Evolutionary conservation across 2,797 vertebrate genomes (phyloP).

Genomic region (Amblyraja radiata): DNA sequence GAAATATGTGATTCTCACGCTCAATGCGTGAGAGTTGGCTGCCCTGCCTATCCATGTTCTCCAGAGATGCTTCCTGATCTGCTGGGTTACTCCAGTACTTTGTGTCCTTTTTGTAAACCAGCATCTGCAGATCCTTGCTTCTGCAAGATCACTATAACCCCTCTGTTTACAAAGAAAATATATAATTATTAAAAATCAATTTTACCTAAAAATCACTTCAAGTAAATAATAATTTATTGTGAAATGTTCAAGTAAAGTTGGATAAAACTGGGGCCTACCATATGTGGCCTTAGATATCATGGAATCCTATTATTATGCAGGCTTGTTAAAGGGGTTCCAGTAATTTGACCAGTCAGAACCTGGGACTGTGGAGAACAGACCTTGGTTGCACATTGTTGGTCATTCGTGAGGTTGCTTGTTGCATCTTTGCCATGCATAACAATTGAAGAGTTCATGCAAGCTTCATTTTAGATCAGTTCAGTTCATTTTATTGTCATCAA

Average conservation of each 20-base stretch:
- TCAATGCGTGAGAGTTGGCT: no score
- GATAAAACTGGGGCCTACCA: background rate
- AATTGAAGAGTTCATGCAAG: background rate
- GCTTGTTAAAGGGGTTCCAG: background rate
- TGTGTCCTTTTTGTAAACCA: no score
- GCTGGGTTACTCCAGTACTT: no score
- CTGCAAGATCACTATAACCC: background rate
- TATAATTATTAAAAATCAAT: background rate
- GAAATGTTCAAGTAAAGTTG: background rate
- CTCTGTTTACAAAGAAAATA: background rate
- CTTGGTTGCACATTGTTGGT: background rate
- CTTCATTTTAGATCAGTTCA: background rate
- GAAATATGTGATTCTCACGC: no score
- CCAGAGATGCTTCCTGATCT: no score
- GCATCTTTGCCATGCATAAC: background rate
- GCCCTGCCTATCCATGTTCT: no score
- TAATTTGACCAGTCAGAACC: background rate
- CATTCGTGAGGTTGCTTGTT: background rate
- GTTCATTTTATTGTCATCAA: no score
- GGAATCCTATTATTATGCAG: background rate
- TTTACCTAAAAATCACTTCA: background rate
- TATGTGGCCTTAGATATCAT: background rate
- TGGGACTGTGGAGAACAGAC: background rate
- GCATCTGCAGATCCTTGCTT: no score
- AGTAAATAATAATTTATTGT: background rate